These are phyloP conservation scores for Lasius platythorax DNA, from an alignment of 2,888 invertebrate species.

Conservation along the genomic window DNA sequence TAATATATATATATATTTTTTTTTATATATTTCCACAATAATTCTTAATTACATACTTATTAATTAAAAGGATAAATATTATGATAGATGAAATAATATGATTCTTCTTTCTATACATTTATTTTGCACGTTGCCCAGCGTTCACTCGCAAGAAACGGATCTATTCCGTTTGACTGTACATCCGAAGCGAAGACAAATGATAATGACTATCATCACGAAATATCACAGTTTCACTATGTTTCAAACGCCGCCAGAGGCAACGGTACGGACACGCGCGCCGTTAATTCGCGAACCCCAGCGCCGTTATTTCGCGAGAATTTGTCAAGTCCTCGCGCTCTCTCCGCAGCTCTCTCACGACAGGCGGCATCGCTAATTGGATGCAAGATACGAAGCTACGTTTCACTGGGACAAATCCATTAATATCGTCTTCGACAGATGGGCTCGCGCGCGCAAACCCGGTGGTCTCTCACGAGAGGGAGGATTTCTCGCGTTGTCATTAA, in stretches of 20 bases:
- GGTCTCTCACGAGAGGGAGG: constrained; percentile 65
- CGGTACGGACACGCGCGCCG: constrained; percentile 38
- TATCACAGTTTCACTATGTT: constrained; percentile 23
- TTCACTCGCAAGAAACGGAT: not conserved
- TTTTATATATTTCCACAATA: not conserved
- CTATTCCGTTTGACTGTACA: not conserved
- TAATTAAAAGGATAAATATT: not conserved
- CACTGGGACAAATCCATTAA: constrained; percentile 66
- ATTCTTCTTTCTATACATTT: not conserved
- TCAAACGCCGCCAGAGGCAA: constrained; percentile 34
- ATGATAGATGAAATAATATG: not conserved
- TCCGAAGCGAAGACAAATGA: constrained; percentile 23
- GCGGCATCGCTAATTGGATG: constrained; percentile 66
- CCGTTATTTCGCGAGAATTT: constrained; percentile 65
- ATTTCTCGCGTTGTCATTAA: constrained; percentile 70
- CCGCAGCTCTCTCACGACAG: constrained; percentile 32
- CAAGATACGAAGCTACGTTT: constrained; percentile 68
- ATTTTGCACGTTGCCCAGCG: not conserved
- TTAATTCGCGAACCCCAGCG: constrained; percentile 39
- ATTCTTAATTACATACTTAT: not conserved
- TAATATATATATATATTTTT: not conserved
- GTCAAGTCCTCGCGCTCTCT: constrained; percentile 56
- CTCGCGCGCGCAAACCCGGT: constrained; percentile 64
- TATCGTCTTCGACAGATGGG: constrained; percentile 69
- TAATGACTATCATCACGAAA: constrained; percentile 28